Conservation (phyloP, 2,888 invertebrate species). For the Andrena fulva region DNA sequence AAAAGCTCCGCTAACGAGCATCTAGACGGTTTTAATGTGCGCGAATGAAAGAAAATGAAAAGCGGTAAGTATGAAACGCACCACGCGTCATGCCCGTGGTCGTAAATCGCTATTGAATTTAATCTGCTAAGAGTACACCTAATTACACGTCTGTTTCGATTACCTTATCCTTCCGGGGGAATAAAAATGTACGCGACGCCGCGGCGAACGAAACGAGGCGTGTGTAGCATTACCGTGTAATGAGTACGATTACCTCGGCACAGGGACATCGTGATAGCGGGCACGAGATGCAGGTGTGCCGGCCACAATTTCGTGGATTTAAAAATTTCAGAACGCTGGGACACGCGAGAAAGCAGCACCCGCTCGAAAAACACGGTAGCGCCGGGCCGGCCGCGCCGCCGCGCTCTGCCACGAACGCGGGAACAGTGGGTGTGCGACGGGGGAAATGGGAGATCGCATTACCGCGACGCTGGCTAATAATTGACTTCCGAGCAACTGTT, state of each 20-base stretch:
- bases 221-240: slow-evolving; percentile 25
- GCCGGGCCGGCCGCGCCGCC: neutral
- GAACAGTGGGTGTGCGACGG: neutral
- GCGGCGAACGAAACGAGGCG: slow-evolving; percentile 15
- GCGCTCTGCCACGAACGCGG: neutral
- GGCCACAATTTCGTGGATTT: slow-evolving; percentile 61
- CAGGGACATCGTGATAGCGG: slow-evolving; percentile 15
- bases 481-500: slow-evolving; percentile 70
- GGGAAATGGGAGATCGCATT: slow-evolving; percentile 16
- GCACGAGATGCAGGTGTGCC: slow-evolving; percentile 29
- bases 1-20: slow-evolving; percentile 9
- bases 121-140: slow-evolving; percentile 36
- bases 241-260: slow-evolving; percentile 46
- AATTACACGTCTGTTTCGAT: slow-evolving; percentile 37
- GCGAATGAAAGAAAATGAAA: neutral
- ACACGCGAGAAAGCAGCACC: neutral
- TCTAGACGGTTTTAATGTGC: neutral
- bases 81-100: neutral
- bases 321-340: slow-evolving; percentile 59
- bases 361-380: neutral
- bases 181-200: slow-evolving; percentile 10
- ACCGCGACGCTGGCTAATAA: slow-evolving; percentile 61
- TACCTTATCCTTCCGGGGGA: slow-evolving; percentile 20
- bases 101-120: slow-evolving; percentile 38
- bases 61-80: neutral